phyloP scores from a whole-genome alignment of 2,888 invertebrate species.

The Calephelis perditalis region DNA sequence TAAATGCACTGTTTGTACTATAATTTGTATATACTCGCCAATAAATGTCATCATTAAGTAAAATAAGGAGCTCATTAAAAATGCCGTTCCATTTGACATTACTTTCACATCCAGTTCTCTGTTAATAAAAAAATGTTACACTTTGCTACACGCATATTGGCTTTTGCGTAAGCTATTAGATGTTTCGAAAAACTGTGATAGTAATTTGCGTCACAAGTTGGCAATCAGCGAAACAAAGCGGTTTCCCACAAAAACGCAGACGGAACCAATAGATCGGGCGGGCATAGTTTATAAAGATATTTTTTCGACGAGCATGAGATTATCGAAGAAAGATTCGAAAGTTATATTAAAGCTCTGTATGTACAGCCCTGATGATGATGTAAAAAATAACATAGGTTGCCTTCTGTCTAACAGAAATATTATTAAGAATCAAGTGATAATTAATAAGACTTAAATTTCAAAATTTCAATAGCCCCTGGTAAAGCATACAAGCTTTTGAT shows the following conservation, averaged over 20 bases:
- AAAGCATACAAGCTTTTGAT: too few species aligned
- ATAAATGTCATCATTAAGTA: slow-evolving; percentile 31
- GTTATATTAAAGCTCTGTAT: too few species aligned
- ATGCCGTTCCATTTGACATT: slow-evolving; percentile 20
- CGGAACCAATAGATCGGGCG: slow-evolving; percentile 14
- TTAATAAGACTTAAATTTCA: too few species aligned
- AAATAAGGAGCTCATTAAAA: slow-evolving; percentile 30
- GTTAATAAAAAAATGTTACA: slow-evolving; percentile 22
- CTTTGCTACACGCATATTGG: slow-evolving; percentile 7
- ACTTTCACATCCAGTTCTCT: slow-evolving; percentile 28
- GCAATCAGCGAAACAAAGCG: slow-evolving; percentile 24
- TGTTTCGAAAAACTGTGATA: slow-evolving; percentile 29
- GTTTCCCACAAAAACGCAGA: slow-evolving; percentile 36
- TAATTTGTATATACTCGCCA: slow-evolving; percentile 24
- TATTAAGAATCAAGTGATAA: too few species aligned
- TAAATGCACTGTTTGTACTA: slow-evolving; percentile 29
- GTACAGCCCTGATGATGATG: too few species aligned
- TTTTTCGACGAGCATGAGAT: too few species aligned
- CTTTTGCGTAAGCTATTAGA: slow-evolving; percentile 16
- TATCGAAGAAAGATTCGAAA: too few species aligned
- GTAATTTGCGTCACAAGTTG: slow-evolving; percentile 33
- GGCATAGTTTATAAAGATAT: too few species aligned
- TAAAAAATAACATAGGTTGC: too few species aligned
- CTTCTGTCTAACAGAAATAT: too few species aligned
- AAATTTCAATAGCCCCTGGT: too few species aligned